phyloP scores from a whole-genome alignment of 2,797 vertebrate genomes.

The Tauraco hartlaubi region DNA sequence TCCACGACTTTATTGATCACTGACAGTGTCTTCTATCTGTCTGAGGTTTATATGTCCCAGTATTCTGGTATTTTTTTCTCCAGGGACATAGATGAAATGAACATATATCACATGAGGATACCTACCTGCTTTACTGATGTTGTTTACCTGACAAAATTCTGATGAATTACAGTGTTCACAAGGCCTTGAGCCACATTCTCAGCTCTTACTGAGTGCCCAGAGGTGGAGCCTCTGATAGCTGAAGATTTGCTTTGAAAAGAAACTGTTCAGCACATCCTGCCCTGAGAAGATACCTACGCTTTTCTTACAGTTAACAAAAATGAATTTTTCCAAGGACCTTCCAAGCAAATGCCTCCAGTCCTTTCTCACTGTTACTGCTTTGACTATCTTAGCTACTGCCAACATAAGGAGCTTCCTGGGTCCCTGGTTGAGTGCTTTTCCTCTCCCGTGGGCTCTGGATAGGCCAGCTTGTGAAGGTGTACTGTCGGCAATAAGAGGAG shows the following conservation, averaged over 20 bases:
- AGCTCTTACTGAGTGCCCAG: not conserved
- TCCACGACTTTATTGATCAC: not conserved
- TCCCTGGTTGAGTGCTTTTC: not conserved
- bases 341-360: not conserved
- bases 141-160: not conserved
- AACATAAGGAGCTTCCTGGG: not conserved
- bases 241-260: not conserved
- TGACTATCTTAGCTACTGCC: not conserved
- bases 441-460: not conserved
- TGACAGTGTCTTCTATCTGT: not conserved
- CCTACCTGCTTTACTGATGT: not conserved
- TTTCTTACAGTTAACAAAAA: not conserved
- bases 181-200: not conserved
- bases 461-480: not conserved
- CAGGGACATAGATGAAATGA: not conserved
- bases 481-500: not conserved
- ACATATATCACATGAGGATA: not conserved
- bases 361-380: not conserved
- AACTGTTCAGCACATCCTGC: not conserved
- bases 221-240: not conserved
- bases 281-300: not conserved
- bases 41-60: not conserved
- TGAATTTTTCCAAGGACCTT: not conserved
- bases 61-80: not conserved
- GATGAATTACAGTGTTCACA: not conserved